Evolutionary conservation across 2,888 invertebrate species (phyloP).

Genomic region (Biston stratarius): DNA sequence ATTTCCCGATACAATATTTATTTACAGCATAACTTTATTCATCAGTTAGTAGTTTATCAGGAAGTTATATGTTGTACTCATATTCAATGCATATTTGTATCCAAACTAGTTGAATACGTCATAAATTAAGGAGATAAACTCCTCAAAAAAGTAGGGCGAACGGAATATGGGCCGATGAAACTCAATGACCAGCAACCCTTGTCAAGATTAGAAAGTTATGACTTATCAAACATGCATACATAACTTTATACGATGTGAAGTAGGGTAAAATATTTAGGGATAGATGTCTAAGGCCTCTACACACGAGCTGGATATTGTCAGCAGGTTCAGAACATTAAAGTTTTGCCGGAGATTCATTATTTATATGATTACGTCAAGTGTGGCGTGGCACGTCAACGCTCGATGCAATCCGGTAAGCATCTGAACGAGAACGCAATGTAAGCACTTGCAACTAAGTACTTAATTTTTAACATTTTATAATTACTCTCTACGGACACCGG

Average conservation of each 20-base stretch:
- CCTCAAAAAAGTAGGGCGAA: constrained; percentile 30
- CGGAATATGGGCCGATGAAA: constrained; percentile 21
- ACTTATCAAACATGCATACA: constrained; percentile 26
- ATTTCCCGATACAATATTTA: neutral
- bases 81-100: constrained; percentile 6
- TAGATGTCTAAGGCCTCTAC: neutral
- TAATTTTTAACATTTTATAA: too few relatives aligned
- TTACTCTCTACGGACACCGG: too few relatives aligned
- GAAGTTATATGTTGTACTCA: constrained; percentile 7
- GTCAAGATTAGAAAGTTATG: constrained; percentile 30
- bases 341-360: too few relatives aligned
- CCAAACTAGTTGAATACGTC: constrained; percentile 11
- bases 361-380: too few relatives aligned
- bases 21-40: constrained; percentile 10
- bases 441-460: too few relatives aligned
- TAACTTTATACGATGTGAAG: constrained; percentile 11
- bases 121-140: constrained; percentile 33
- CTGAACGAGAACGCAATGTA: too few relatives aligned
- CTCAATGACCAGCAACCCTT: constrained; percentile 24
- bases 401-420: too few relatives aligned
- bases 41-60: constrained; percentile 12
- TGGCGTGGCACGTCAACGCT: too few relatives aligned
- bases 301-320: too few relatives aligned
- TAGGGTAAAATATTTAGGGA: neutral
- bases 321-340: too few relatives aligned